Conservation (phyloP, 1,140 invertebrate genomes). For the Gryon sp. region DNA sequence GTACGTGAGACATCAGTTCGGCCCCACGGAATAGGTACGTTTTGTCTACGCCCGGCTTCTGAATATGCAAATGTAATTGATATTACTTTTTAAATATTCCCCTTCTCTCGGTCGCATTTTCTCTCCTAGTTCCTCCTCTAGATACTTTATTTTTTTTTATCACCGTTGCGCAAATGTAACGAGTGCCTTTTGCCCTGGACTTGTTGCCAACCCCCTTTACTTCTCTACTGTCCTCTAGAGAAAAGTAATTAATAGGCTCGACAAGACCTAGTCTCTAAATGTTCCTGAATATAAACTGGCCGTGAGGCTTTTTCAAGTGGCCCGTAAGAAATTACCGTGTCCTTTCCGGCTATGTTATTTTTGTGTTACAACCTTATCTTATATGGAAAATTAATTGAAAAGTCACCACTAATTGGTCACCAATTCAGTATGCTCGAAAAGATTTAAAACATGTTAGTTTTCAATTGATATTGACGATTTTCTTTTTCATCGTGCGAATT, state of each 20-base stretch:
- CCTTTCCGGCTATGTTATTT: constrained; percentile 30
- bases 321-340: constrained; percentile 71
- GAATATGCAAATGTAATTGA: constrained; percentile 80
- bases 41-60: constrained; percentile 67
- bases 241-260: constrained; percentile 77
- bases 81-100: constrained; percentile 81
- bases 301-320: constrained; percentile 64
- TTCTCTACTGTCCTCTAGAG: constrained; percentile 44
- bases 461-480: too few relatives aligned
- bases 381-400: constrained; percentile 7
- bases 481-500: too few relatives aligned
- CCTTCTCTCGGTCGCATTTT: constrained; percentile 69
- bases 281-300: constrained; percentile 66
- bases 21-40: constrained; percentile 66
- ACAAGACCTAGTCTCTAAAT: constrained; percentile 69
- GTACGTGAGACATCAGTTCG: constrained; percentile 60
- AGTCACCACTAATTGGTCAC: constrained; percentile 2
- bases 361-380: background rate
- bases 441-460: background rate
- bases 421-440: too few relatives aligned
- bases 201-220: constrained; percentile 11
- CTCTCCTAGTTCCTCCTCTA: constrained; percentile 16
- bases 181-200: constrained; percentile 73
- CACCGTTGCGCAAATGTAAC: constrained; percentile 67
- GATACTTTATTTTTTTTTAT: constrained; percentile 59